phyloP scores from a whole-genome alignment of 2,113 vertebrate genomes.

The Pardalotus punctatus region DNA sequence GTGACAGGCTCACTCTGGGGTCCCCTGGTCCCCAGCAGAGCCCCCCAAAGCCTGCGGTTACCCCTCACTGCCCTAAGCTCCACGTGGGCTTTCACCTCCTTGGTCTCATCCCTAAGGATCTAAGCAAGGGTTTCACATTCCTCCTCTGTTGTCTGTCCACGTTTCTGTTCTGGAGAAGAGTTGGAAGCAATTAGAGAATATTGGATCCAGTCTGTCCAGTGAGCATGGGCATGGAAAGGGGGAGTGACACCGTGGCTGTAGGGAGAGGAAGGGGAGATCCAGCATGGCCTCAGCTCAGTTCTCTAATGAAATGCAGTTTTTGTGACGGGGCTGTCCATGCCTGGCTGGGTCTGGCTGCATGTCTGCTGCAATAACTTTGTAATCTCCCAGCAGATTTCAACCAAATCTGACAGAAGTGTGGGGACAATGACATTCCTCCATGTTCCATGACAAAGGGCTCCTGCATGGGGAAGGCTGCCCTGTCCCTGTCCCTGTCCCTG shows the following conservation, averaged over 20 bases:
- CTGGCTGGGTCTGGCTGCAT: neutral
- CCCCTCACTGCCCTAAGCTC: neutral
- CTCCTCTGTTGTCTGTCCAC: accelerated
- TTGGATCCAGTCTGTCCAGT: neutral
- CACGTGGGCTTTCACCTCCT: neutral
- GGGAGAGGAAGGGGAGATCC: neutral
- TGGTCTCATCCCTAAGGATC: neutral
- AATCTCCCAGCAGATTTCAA: constrained; percentile 41
- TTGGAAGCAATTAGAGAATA: neutral
- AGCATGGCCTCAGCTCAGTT: neutral
- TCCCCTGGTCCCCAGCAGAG: neutral
- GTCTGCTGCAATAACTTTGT: constrained; percentile 35
- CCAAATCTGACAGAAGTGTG: constrained; percentile 26
- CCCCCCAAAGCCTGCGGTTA: neutral
- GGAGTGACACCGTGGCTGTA: neutral
- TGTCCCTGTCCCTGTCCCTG: neutral
- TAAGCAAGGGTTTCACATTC: neutral
- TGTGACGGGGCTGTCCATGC: neutral
- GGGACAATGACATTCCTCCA: neutral
- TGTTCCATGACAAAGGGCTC: neutral
- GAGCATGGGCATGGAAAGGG: neutral
- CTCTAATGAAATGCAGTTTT: constrained; percentile 4
- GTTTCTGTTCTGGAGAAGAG: neutral
- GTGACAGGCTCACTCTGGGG: neutral
- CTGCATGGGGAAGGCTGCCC: neutral